Evolutionary conservation across 2,113 vertebrate species (phyloP), one percentile per base, ranked within the genome.

Genomic region (Carettochelys insculpta): DNA sequence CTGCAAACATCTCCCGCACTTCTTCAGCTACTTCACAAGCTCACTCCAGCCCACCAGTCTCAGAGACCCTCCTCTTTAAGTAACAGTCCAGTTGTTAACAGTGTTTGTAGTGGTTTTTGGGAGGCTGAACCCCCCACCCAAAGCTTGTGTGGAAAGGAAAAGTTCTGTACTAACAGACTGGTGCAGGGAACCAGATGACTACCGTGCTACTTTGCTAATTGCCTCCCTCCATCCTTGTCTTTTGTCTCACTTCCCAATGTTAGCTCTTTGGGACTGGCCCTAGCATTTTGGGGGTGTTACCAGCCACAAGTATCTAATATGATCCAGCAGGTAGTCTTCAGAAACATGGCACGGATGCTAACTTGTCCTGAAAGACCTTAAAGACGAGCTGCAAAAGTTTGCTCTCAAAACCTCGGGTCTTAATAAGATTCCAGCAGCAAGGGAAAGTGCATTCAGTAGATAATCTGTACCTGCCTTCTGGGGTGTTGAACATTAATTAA

Each of bases 291-390:
- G 29, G 4, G 1, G 20, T 1, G 2, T 48, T 53, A 43, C 41
- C 1, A 3, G 45, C 5, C 58, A 19, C 47, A 31, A 13, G 14
- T 38, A 4, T 1, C 0, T n/a, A 45, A 45, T 1, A 9, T 47
- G 45, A 38, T 52, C 0, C 1, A 58, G 52, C 3, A 7, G 12
- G 47, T 24, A 68, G 45, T 80, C 17, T 80, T 19, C 61, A 47
- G 0, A 1, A 65, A 19, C 1, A 2, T 5, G 47, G 7, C 19
- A 8, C 1, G 3, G 76, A 38, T 27, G 22, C 0, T 1, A 25
- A 2, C 41, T 27, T 41, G 50, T n/a, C 50, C 50, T 22, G 41
- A 43, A 65, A 31, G 54, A 54, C 22, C 52, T 79, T 47, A n/a
- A 53, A 38, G 86, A 47, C 41, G n/a, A 38, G 82, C 14, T 38